A percentile compares a stretch with the other conserved stretches of the same genome.
These are phyloP conservation scores for Campoletis sonorensis DNA, from an alignment of 1,140 invertebrate genomes.

Conservation along the genomic window DNA sequence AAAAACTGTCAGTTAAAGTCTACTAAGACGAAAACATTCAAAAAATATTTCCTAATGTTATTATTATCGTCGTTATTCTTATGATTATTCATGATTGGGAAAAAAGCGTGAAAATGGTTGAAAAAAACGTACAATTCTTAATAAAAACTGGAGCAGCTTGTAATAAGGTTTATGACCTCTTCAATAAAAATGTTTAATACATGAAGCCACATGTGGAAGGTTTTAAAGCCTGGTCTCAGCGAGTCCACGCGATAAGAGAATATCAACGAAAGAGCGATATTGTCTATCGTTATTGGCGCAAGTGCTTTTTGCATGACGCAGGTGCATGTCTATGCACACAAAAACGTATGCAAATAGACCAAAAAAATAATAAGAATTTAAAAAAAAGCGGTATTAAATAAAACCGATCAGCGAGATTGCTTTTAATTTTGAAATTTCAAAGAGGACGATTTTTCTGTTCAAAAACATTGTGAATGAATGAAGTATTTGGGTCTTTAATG, in stretches of 20 bases:
- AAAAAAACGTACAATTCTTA: too few relatives aligned
- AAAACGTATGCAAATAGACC: background rate
- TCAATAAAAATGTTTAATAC: constrained; percentile 8
- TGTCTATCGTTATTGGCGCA: constrained; percentile 52
- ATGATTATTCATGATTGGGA: too few relatives aligned
- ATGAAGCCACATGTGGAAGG: constrained; percentile 20
- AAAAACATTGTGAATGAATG: background rate
- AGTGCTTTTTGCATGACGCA: constrained; percentile 44
- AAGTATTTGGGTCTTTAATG: background rate
- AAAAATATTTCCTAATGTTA: too few relatives aligned
- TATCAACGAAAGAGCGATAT: constrained; percentile 41
- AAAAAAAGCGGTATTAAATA: too few relatives aligned
- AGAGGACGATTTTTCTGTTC: too few relatives aligned
- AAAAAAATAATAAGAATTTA: too few relatives aligned
- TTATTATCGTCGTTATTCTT: too few relatives aligned
- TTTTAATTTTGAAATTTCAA: too few relatives aligned
- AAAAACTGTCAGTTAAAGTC: too few relatives aligned
- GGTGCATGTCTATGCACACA: constrained; percentile 31
- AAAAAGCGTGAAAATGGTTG: too few relatives aligned
- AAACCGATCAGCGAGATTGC: too few relatives aligned
- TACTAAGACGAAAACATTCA: too few relatives aligned
- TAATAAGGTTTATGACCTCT: constrained; percentile 12
- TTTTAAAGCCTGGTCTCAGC: constrained; percentile 41
- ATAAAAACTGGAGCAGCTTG: background rate
- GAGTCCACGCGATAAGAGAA: constrained; percentile 33